Base-by-base conservation (phyloP, 1,140 invertebrate species). In the Lutraria rhynchaena region DNA sequence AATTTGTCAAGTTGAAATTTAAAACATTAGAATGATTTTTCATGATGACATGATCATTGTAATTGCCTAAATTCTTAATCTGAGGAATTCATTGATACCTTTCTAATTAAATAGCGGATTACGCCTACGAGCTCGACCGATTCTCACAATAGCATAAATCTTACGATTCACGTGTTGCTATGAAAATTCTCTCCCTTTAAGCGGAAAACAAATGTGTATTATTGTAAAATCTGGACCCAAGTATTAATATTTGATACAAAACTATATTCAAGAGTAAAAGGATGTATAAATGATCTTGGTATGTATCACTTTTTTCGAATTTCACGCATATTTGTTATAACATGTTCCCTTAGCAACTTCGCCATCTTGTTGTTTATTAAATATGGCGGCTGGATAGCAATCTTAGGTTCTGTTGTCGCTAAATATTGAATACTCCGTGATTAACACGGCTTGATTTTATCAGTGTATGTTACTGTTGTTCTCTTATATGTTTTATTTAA, bases 321-420 rank as follows among this genome's bases (percentile, higher is more conserved):
- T 27, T 29, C 13, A 3, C 13, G 13, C 27, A 2, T 22, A 37
- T 37, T 9, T 15, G 22, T 24, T 27, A 31, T 17, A 31, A 55
- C 51, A 13, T 35, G 29, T 17, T 70, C 67, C 51, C 70, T 37
- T 73, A 73, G 70, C 70, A 73, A 73, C 70, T 57, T 58, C 51
- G 51, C 70, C 70, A 73, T 73, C 35, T 73, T 73, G 70, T 73
- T 73, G 70, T 73, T 73, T 73, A 73, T 73, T 24, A 73, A 73
- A 73, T 73, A 73, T 73, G 70, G 70, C 70, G 53, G 70, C 51
- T 58, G 37, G n/a, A 41, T 33, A 63, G 29, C 55, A n/a, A 0
- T 58, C 31, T 63, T 35, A 35, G 29, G 29, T 63, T 35, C 13
- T 63, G n/a, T 41, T 41, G 37, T 41, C 37, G 5, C 37, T 15